Percentiles rank a stretch among this genome's conserved stretches.
phyloP scores from a whole-genome alignment of 2,888 invertebrate species.

The Lapara coniferarum region DNA sequence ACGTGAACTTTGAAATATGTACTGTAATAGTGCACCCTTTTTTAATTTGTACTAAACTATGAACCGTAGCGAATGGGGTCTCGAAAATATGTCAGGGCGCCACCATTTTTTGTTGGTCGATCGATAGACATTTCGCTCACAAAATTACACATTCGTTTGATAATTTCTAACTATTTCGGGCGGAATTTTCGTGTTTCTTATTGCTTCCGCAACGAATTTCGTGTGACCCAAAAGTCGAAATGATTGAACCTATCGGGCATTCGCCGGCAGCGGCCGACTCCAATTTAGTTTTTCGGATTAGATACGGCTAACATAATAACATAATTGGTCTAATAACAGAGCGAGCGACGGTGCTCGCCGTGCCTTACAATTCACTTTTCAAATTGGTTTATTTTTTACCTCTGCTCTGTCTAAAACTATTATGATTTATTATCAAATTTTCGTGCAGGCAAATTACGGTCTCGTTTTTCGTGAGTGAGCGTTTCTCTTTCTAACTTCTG shows the following conservation, averaged over 20 bases:
- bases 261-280: conserved; percentile 81
- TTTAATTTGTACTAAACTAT: conserved; percentile 81
- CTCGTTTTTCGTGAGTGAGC: conserved; percentile 67
- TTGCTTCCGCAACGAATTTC: conserved; percentile 83
- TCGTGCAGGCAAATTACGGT: conserved; percentile 82
- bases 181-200: conserved; percentile 80
- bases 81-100: conserved; percentile 51
- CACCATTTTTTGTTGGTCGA: conserved; percentile 35
- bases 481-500: conserved; percentile 63
- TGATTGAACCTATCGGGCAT: conserved; percentile 81
- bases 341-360: conserved; percentile 70
- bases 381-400: conserved; percentile 82
- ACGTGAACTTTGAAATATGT: conserved; percentile 81
- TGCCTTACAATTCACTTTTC: conserved; percentile 84
- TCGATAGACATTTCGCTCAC: conserved; percentile 58
- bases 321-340: conserved; percentile 83
- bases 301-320: conserved; percentile 83
- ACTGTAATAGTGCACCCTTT: conserved; percentile 74
- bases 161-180: conserved; percentile 71
- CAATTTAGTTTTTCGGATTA: conserved; percentile 84
- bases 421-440: conserved; percentile 83
- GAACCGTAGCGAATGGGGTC: conserved; percentile 72
- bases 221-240: conserved; percentile 80
- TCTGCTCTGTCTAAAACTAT: conserved; percentile 80
- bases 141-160: conserved; percentile 63